Conservation (phyloP, 2,113 vertebrate genomes). For the Crotalus tigris region DNA sequence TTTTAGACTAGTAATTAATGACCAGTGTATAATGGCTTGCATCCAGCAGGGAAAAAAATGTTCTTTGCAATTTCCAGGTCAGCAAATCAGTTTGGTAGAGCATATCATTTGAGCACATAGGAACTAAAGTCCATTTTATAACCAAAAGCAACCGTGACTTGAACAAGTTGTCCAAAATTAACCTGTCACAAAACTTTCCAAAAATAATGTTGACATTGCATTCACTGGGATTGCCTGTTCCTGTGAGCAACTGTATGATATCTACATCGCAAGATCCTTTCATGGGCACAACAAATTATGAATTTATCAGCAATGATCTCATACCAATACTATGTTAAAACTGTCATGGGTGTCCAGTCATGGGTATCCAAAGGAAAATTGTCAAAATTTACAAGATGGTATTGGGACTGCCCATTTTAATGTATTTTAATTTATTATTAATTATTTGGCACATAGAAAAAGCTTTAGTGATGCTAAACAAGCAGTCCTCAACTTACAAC, state of each 20-base stretch:
- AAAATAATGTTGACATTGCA: constrained; percentile 49
- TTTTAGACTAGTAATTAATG: constrained; percentile 6
- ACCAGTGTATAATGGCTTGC: not conserved
- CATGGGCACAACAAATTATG: constrained; percentile 43
- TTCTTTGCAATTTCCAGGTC: not conserved
- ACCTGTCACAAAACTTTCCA: constrained; percentile 45
- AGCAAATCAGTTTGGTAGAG: not conserved
- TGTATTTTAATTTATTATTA: not conserved
- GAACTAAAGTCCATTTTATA: not conserved
- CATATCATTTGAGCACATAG: not conserved
- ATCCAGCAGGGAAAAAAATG: not conserved
- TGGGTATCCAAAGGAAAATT: not conserved
- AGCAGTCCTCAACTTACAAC: too few species aligned
- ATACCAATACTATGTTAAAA: not conserved
- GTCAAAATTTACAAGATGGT: not conserved
- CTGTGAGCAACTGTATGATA: constrained; percentile 39
- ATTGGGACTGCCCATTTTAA: not conserved
- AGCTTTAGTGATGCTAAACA: too few species aligned
- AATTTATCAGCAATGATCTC: constrained; percentile 22
- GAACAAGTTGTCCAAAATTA: constrained; percentile 32
- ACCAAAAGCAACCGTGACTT: not conserved
- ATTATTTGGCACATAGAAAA: not conserved
- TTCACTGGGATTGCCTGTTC: constrained; percentile 37
- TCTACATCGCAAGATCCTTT: constrained; percentile 54
- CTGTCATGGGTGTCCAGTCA: not conserved